Conservation (phyloP, 2,113 vertebrate species). For the Catharus minimus region DNA sequence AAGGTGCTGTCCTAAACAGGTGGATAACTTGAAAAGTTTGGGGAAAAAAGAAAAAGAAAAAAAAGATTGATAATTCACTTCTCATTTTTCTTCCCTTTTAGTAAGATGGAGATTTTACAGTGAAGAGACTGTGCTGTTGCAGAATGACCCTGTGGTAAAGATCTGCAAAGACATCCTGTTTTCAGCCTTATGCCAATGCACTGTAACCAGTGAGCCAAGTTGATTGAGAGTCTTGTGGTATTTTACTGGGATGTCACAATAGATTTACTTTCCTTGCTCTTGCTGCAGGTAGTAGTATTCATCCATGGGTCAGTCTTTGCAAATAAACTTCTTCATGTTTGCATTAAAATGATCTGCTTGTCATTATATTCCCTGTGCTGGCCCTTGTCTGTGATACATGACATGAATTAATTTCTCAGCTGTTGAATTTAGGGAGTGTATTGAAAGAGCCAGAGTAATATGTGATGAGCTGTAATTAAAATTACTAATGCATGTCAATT, state of each 20-base stretch:
- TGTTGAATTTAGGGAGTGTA: neutral
- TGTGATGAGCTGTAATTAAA: constrained; percentile 29
- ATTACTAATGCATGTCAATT: neutral
- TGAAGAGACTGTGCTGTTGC: neutral
- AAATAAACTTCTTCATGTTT: neutral
- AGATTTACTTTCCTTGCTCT: neutral
- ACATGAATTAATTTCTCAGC: neutral
- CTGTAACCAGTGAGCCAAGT: neutral
- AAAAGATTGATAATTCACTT: neutral
- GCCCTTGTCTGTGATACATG: neutral
- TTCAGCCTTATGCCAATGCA: neutral
- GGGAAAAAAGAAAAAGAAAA: neutral
- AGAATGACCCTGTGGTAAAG: neutral
- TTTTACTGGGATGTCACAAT: neutral
- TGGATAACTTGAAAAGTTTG: neutral
- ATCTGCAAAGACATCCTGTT: neutral
- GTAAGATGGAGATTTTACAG: neutral
- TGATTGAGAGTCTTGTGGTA: neutral
- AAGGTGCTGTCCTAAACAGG: neutral
- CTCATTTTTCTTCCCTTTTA: neutral
- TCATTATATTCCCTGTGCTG: neutral
- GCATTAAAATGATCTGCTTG: neutral
- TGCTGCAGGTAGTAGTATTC: neutral
- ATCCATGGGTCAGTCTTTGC: neutral
- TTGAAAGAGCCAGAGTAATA: neutral